Percentiles rank a stretch among this genome's conserved stretches.
Evolutionary conservation across 2,797 vertebrate species (phyloP).

Genomic region (Chelon labrosus): DNA sequence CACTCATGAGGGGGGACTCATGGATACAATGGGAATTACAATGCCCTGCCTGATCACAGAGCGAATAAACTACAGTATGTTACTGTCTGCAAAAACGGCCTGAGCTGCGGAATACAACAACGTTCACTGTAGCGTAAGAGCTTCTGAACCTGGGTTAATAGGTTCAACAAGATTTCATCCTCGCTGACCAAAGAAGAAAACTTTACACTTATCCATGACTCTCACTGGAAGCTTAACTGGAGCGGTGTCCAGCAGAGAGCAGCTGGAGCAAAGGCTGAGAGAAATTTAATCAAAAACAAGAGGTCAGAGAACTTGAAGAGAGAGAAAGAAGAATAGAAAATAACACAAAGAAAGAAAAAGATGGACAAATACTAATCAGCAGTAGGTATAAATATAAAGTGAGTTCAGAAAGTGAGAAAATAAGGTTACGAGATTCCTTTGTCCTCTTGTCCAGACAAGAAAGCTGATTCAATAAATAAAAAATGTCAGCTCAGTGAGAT

Average conservation of each 20-base stretch:
- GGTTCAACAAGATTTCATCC: conserved; percentile 40
- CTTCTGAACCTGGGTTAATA: conserved; percentile 19
- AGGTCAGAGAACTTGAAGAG: conserved; percentile 13
- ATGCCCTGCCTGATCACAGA: conserved; percentile 57
- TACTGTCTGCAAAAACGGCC: conserved; percentile 28
- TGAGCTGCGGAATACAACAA: neutral
- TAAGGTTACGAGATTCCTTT: conserved; percentile 10
- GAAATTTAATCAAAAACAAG: conserved; percentile 54
- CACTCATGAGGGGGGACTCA: conserved; percentile 55
- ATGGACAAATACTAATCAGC: conserved; percentile 11
- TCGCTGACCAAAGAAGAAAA: conserved; percentile 28
- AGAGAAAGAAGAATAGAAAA: neutral
- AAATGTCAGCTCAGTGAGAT: conserved; percentile 52
- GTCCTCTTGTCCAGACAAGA: conserved; percentile 45
- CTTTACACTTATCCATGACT: conserved; percentile 9
- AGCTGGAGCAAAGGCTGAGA: conserved; percentile 39
- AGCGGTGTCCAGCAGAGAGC: conserved; percentile 53
- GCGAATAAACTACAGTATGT: conserved; percentile 44
- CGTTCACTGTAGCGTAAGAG: neutral
- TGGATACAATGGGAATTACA: conserved; percentile 70
- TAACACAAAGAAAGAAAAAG: neutral
- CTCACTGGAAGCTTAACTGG: conserved; percentile 53
- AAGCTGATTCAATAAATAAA: conserved; percentile 63
- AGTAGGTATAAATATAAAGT: conserved; percentile 4
- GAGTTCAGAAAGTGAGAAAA: conserved; percentile 20